Percentiles rank a stretch among this genome's conserved stretches.
These are phyloP conservation scores for Zhengitettix transpicula DNA, from an alignment of 2,888 invertebrate genomes.

Conservation along the genomic window DNA sequence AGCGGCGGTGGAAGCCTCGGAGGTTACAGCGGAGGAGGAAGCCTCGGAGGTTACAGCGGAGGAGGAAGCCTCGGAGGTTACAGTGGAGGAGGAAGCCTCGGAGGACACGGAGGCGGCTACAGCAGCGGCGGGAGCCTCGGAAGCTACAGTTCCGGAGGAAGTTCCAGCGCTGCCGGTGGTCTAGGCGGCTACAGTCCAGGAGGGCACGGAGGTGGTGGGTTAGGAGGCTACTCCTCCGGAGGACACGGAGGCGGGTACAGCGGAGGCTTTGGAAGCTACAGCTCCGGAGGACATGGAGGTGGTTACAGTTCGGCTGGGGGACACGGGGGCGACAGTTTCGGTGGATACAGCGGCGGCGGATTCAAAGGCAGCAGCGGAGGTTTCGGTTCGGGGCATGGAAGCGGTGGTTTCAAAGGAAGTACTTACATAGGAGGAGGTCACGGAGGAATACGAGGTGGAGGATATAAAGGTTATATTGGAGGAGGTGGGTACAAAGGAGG, in stretches of 20 bases:
- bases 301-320: too few relatives aligned
- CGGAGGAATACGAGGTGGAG: not conserved
- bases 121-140: not conserved
- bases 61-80: not conserved
- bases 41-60: not conserved
- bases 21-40: not conserved
- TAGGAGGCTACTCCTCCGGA: not conserved
- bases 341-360: too few relatives aligned
- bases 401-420: not conserved
- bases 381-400: too few relatives aligned
- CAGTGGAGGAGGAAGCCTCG: not conserved
- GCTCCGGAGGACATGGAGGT: not conserved
- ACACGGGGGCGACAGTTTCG: too few relatives aligned
- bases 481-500: not conserved
- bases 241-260: not conserved
- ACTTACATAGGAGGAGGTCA: not conserved
- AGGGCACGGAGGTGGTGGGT: not conserved
- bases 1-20: not conserved
- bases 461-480: not conserved
- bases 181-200: not conserved
- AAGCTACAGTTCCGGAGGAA: constrained; percentile 1
- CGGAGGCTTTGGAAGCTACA: not conserved
- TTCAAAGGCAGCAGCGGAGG: too few relatives aligned
- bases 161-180: not conserved
- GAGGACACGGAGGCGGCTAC: not conserved